Evolutionary conservation across 2,888 invertebrate species (phyloP), one percentile per base, ranked within the genome.

Genomic region (Chaetoderma sp.): DNA sequence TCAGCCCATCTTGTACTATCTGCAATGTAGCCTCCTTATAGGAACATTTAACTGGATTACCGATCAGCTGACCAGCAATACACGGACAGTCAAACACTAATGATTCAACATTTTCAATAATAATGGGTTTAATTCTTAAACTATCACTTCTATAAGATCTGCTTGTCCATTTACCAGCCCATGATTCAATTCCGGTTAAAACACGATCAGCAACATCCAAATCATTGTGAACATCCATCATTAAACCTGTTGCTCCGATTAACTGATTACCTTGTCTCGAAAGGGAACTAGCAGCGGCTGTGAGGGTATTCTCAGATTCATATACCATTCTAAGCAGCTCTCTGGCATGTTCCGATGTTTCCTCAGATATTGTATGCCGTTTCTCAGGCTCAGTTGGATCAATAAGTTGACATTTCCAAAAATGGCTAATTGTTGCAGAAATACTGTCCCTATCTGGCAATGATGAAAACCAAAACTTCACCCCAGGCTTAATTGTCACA

Each of bases 181-280:
- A 81, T n/a, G 73, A 68, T 27, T 79, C 75, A 18, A 82, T 54
- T 6, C 76, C 76, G 2, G 68, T 60, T 1, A 78, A 62, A 18
- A 82, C 50, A 25, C 68, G 72, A 5, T 80, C 78, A 10, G 78
- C 77, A 45, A 78, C 70, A 58, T 74, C 73, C 23, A 82, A 62
- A 61, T 82, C 80, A 64, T 75, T 72, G 52, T 81, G 76, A 36
- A 82, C 64, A 32, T 81, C 80, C 57, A 67, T 57, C 77, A 80
- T 76, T 8, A 68, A 66, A 0, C 63, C 63, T 1, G 73, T 32
- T 2, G 78, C 65, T 23, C 66, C 58, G 39, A 72, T 73, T 32
- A 82, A 66, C 54, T 81, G 79, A 25, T 71, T 61, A 1, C 80
- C 80, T 66, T 82, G 78, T 2, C 56, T 47, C n/a, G 68, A 60